Base-by-base conservation (phyloP, 2,797 vertebrate genomes). In the Tinamus major region DNA sequence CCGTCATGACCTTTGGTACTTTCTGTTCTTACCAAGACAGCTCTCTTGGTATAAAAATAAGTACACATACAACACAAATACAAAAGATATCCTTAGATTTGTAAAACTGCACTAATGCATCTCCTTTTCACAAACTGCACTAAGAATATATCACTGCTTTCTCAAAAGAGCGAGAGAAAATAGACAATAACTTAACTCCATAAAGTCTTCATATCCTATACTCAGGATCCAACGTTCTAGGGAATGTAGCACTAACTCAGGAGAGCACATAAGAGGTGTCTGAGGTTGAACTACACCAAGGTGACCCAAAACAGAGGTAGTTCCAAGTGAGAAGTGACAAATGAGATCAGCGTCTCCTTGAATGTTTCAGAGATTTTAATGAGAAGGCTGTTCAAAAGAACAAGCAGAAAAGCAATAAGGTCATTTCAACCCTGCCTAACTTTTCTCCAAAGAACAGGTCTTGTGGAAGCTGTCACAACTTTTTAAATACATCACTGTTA, bases 1-100 rank as follows among this genome's bases (percentile, higher is more conserved):
- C 90, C 79, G 37, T 62, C 74, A 7, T 2, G 20, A 79, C 81
- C 85, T 93, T 29, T 51, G 44, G 53, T 49, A 79, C 61, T 29
- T 87, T 91, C 79, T 91, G 85, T 87, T 87, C 92, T 92, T 53
- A 94, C 44, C 44, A 24, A 68, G 75, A 86, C 83, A 92, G 84
- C 48, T 88, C 14, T 65, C 21, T 24, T 64, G 51, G 27, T 4
- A 79, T 84, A 94, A 89, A 71, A 92, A 90, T 33, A 71, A 85
- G 33, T 68, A 53, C 20, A 63, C 18, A 63, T 31, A 27, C 55
- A 70, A 78, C 21, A 55, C 23, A 92, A 85, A 5, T 44, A 42
- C 39, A 44, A 31, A 51, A 39, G 18, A 7, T 79, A 4, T 86
- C 63, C 35, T 33, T 89, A 37, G 59, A 48, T 63, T 42, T 18